These are phyloP conservation scores for Bujurquina vittata DNA, from an alignment of 2,113 vertebrate genomes.

Conservation along the genomic window DNA sequence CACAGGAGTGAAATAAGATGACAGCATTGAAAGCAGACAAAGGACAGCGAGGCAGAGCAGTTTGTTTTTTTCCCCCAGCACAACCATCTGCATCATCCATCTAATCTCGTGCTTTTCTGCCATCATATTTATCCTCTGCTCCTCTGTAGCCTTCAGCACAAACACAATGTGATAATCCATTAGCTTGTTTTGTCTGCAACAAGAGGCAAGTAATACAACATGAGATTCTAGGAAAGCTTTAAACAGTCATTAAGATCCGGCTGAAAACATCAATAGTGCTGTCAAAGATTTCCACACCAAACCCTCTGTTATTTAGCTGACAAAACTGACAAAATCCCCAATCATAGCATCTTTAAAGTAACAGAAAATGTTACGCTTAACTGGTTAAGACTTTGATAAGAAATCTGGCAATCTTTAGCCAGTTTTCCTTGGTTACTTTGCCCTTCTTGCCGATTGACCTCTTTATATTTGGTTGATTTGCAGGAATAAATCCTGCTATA, in stretches of 20 bases:
- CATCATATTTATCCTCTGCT: slow-evolving; percentile 26
- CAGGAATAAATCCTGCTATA: not conserved
- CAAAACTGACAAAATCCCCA: slow-evolving; percentile 41
- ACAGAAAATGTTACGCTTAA: slow-evolving; percentile 47
- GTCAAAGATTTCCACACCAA: slow-evolving; percentile 13
- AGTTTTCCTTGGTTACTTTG: slow-evolving; percentile 1
- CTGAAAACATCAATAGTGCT: slow-evolving; percentile 34
- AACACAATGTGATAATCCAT: slow-evolving; percentile 42
- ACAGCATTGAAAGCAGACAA: slow-evolving; percentile 5
- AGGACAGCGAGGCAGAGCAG: slow-evolving; percentile 15
- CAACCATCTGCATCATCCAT: slow-evolving; percentile 48
- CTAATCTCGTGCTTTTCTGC: slow-evolving; percentile 38
- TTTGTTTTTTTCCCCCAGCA: slow-evolving; percentile 28
- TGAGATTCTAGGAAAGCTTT: slow-evolving; percentile 1
- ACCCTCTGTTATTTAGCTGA: slow-evolving; percentile 24
- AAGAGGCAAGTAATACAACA: slow-evolving; percentile 22
- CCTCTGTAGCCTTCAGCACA: slow-evolving; percentile 27
- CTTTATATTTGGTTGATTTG: slow-evolving; percentile 8
- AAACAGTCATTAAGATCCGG: slow-evolving; percentile 22
- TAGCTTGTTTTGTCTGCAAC: slow-evolving; percentile 39
- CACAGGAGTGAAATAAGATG: slow-evolving; percentile 9
- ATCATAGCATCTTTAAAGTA: slow-evolving; percentile 35
- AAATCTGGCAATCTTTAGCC: slow-evolving; percentile 37
- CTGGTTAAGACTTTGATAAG: slow-evolving; percentile 51
- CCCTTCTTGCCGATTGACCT: slow-evolving; percentile 1